Conservation (phyloP, 1,140 invertebrate genomes). For the Ips typographus region DNA sequence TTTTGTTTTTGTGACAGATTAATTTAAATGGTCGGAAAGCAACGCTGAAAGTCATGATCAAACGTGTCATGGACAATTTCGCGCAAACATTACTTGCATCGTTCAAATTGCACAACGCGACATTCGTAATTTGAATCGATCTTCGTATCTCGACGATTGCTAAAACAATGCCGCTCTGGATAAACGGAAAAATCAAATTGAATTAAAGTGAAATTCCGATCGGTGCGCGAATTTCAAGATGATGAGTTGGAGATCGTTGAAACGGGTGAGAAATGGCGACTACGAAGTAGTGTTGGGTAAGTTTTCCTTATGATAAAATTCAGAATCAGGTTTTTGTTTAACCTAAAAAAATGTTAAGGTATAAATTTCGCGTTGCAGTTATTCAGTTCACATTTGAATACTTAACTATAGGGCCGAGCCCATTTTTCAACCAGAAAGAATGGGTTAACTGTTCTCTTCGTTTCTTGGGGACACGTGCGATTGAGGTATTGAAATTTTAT, state of each 20-base stretch:
- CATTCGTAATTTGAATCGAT: slow-evolving; percentile 4
- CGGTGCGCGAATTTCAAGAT: slow-evolving; percentile 41
- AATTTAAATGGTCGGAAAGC: background rate
- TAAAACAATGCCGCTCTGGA: background rate
- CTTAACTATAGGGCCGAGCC: no score
- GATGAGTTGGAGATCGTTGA: slow-evolving; percentile 58
- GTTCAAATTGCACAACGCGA: slow-evolving; percentile 14
- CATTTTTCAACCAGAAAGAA: no score
- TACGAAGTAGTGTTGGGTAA: slow-evolving; percentile 59
- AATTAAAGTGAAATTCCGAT: background rate
- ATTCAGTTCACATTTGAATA: no score
- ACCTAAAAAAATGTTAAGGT: background rate
- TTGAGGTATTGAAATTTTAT: no score
- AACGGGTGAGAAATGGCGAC: slow-evolving; percentile 56
- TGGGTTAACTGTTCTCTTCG: no score
- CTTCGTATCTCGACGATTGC: background rate
- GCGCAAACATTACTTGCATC: background rate
- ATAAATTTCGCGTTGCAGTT: background rate
- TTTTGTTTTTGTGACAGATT: no score
- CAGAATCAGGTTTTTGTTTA: background rate
- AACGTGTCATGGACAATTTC: slow-evolving; percentile 12
- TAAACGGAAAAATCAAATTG: slow-evolving; percentile 5
- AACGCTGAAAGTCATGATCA: slow-evolving; percentile 9
- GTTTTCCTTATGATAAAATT: background rate
- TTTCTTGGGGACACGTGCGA: no score